phyloP scores from a whole-genome alignment of 2,113 vertebrate genomes.

The Okapia johnstoni region DNA sequence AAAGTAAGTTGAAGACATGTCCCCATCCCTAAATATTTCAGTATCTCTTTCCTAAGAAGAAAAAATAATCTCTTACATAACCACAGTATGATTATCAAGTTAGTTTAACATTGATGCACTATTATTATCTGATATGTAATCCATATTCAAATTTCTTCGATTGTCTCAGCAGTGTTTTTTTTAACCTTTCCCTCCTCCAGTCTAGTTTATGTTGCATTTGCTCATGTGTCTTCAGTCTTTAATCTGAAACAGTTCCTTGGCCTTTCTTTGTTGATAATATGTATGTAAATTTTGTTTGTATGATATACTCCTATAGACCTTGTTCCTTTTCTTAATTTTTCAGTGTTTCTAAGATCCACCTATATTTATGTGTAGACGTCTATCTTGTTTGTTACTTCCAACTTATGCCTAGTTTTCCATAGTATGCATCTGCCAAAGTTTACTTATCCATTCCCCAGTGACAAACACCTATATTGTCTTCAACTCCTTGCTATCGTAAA shows the following conservation, averaged over 20 bases:
- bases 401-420: not conserved
- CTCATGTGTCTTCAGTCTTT: not conserved
- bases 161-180: not conserved
- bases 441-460: not conserved
- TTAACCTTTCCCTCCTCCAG: not conserved
- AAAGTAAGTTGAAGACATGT: constrained; percentile 4
- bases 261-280: not conserved
- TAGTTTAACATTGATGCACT: not conserved
- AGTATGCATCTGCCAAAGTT: not conserved
- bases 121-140: not conserved
- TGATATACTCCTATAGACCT: not conserved
- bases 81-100: not conserved
- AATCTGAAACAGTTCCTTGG: not conserved
- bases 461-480: not conserved
- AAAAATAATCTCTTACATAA: not conserved
- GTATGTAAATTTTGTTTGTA: not conserved
- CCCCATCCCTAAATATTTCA: not conserved
- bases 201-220: constrained; percentile 12
- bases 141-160: not conserved
- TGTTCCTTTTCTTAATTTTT: not conserved
- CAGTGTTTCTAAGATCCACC: not conserved
- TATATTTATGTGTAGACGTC: not conserved
- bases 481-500: not conserved
- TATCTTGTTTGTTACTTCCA: constrained; percentile 27
- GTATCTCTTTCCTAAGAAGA: not conserved